Base-by-base conservation (phyloP, 1,140 invertebrate genomes). In the Trichoplusia ni region DNA sequence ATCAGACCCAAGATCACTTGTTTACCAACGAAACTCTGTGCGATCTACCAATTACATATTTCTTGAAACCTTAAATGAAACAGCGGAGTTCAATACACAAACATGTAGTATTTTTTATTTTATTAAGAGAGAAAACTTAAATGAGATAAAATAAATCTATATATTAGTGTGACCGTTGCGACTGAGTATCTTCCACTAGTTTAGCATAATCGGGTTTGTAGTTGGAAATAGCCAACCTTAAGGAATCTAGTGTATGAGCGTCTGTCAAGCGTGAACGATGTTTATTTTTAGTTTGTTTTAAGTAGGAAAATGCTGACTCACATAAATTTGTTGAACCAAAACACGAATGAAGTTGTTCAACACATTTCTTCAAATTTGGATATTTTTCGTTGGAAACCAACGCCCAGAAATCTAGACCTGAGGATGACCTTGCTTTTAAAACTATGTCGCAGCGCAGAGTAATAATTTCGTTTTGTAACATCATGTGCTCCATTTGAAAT, bases 251-350 rank as follows among this genome's bases (percentile, higher is more conserved):
- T 33, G 46, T 49, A 29, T 49, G 46, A 4, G 46, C n/a, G 25
- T 75, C 58, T 67, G 69, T 69, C 63, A 75, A 69, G 66, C 56
- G 60, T 46, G 64, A 71, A 69, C 66, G 44, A 63, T 69, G 56
- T 69, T 64, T 75, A 67, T 19, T 75, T 68, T 74, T 71, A 67
- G 59, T 70, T 58, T 53, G 53, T 29, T 58, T 58, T 62, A 66
- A 62, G 42, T 67, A 64, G 62, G 59, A 67, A 73, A 78, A 72
- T 69, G 65, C 31, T 62, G 68, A 69, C 37, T 77, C 62, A 63
- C 66, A 75, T 76, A 75, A 75, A 68, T 81, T 71, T 72, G 71
- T 77, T 67, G 65, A 77, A 75, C 59, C 69, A 69, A 73, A 75
- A 76, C 66, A 68, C 31, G 63, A 73, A 67, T 77, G 31, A 13